Percentiles rank a stretch among this genome's conserved stretches.
These are phyloP conservation scores for Melitaea cinxia DNA, from an alignment of 1,140 invertebrate genomes.

Conservation along the genomic window DNA sequence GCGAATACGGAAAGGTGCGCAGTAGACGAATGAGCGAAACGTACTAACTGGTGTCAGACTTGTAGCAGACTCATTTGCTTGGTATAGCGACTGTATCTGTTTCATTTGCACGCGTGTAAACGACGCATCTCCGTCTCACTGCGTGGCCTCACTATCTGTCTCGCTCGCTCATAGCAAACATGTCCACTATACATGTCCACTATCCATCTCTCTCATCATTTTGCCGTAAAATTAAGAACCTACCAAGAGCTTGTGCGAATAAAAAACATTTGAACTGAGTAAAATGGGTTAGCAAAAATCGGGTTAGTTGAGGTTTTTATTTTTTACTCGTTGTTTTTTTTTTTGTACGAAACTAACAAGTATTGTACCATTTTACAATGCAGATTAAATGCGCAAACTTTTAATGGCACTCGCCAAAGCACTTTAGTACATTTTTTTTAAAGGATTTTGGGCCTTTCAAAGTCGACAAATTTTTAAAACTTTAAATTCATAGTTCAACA, in stretches of 20 bases:
- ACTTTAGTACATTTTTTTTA: too few relatives aligned
- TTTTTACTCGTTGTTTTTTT: slow-evolving; percentile 20
- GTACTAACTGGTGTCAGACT: slow-evolving; percentile 27
- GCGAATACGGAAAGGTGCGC: background rate
- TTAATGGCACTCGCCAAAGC: too few relatives aligned
- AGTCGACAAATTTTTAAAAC: slow-evolving; percentile 25
- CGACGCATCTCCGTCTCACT: slow-evolving; percentile 19
- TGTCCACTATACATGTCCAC: too few relatives aligned
- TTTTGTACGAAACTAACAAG: too few relatives aligned
- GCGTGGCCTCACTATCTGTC: slow-evolving; percentile 21
- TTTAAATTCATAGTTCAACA: slow-evolving; percentile 32
- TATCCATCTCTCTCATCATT: slow-evolving; percentile 23
- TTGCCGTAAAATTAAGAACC: slow-evolving; percentile 25
- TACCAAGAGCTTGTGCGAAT: slow-evolving; percentile 19
- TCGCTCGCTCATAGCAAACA: slow-evolving; percentile 19
- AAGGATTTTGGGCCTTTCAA: slow-evolving; percentile 5
- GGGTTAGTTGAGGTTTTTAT: slow-evolving; percentile 29
- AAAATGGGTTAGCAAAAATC: slow-evolving; percentile 31
- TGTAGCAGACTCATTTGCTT: too few relatives aligned
- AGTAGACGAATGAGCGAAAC: slow-evolving; percentile 22
- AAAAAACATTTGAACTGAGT: slow-evolving; percentile 26
- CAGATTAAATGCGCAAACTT: background rate
- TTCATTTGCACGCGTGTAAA: too few relatives aligned
- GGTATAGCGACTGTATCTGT: too few relatives aligned
- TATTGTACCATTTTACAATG: too few relatives aligned